Conservation (phyloP, 2,797 vertebrate species). For the Typhlichthys eigenmanni region DNA sequence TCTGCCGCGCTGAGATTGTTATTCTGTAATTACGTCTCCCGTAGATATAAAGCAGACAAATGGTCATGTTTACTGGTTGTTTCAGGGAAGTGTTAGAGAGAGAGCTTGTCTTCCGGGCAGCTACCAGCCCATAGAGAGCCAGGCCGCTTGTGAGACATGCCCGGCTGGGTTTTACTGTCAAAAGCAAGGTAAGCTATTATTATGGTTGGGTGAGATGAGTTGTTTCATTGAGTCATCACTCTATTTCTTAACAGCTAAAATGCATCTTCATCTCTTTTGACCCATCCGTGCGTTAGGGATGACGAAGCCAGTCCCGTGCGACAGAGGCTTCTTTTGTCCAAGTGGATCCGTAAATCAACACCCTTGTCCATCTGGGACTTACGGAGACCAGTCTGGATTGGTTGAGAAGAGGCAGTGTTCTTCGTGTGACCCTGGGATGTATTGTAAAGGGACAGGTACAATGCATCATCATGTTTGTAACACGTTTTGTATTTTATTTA, state of each 20-base stretch:
- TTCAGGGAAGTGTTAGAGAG: constrained; percentile 73
- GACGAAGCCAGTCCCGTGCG: constrained; percentile 62
- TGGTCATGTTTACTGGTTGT: constrained; percentile 22
- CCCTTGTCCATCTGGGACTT: constrained; percentile 77
- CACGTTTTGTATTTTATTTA: too few relatives aligned
- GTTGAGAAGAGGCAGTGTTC: constrained; percentile 66
- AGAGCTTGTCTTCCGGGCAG: constrained; percentile 78
- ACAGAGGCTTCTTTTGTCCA: constrained; percentile 78
- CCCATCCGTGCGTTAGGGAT: constrained; percentile 56
- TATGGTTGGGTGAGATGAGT: constrained; percentile 4
- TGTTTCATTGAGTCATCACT: neutral
- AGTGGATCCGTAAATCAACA: constrained; percentile 58
- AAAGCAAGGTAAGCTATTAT: constrained; percentile 58
- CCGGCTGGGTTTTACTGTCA: constrained; percentile 73
- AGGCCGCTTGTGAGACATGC: constrained; percentile 75
- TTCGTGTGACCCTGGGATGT: constrained; percentile 75
- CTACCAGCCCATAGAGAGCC: constrained; percentile 79
- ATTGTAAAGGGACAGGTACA: constrained; percentile 77
- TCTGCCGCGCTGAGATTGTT: constrained; percentile 15
- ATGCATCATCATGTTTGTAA: neutral
- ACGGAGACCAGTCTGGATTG: constrained; percentile 73
- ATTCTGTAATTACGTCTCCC: constrained; percentile 1
- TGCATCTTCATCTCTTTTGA: constrained; percentile 13
- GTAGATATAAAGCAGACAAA: constrained; percentile 27
- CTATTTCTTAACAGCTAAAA: constrained; percentile 10